phyloP scores from a whole-genome alignment of 1,140 invertebrate species.

The Aphaenogaster floridana region DNA sequence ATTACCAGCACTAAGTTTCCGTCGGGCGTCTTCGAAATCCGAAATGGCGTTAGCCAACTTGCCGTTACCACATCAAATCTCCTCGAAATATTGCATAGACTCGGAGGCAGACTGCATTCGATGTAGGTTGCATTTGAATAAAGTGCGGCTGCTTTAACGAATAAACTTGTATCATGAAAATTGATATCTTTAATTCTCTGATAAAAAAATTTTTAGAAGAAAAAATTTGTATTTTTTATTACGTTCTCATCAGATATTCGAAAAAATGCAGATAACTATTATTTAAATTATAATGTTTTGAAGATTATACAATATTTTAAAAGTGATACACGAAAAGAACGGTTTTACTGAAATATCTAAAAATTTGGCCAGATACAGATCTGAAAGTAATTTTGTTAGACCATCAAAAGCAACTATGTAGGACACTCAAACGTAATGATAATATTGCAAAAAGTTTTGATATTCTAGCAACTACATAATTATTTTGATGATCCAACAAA shows the following conservation, averaged over 20 bases:
- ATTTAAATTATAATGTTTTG: not conserved
- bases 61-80: conserved; percentile 53
- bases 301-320: not conserved
- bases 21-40: conserved; percentile 48
- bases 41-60: conserved; percentile 62
- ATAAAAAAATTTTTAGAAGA: not conserved
- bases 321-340: too few species aligned
- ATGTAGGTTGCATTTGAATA: conserved; percentile 6
- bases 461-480: too few species aligned
- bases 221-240: conserved; percentile 1
- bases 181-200: not conserved
- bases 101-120: conserved; percentile 20
- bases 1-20: conserved; percentile 63
- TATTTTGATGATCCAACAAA: too few species aligned
- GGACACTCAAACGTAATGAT: too few species aligned
- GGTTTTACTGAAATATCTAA: too few species aligned
- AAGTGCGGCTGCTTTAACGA: not conserved
- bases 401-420: too few species aligned
- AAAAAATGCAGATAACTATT: not conserved
- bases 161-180: not conserved
- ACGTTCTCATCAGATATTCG: not conserved
- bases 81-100: conserved; percentile 49
- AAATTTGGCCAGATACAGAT: too few species aligned
- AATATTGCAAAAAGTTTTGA: too few species aligned
- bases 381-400: too few species aligned